phyloP scores from a whole-genome alignment of 1,140 invertebrate species.

The Drosophila albomicans region DNA sequence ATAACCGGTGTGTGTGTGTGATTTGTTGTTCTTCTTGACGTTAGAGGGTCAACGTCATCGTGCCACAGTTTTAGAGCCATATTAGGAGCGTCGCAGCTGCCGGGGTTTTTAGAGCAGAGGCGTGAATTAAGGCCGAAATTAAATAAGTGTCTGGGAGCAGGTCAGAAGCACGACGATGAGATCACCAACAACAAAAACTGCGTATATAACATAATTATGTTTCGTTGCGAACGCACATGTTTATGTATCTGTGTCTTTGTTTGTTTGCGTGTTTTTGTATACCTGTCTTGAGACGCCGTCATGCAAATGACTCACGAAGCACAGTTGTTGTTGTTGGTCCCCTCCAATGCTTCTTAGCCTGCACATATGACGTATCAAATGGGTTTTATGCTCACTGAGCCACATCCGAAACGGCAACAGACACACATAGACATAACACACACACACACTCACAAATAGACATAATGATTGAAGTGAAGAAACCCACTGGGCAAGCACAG shows the following conservation, averaged over 20 bases:
- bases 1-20: conserved; percentile 27
- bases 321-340: conserved; percentile 12
- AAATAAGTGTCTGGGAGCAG: conserved; percentile 35
- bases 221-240: background rate
- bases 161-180: conserved; percentile 35
- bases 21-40: conserved; percentile 14
- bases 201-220: conserved; percentile 39
- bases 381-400: conserved; percentile 71
- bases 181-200: conserved; percentile 47
- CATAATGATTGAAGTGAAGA: conserved; percentile 10
- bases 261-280: conserved; percentile 4
- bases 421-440: conserved; percentile 32
- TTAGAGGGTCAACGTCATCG: conserved; percentile 74
- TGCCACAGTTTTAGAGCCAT: conserved; percentile 56
- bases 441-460: conserved; percentile 6
- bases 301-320: conserved; percentile 48
- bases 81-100: conserved; percentile 65
- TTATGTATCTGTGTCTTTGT: too few species aligned
- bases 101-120: conserved; percentile 57
- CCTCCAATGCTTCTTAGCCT: conserved; percentile 54
- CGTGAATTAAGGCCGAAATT: conserved; percentile 72
- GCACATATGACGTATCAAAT: conserved; percentile 72
- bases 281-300: conserved; percentile 12
- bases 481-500: conserved; percentile 18
- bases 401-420: conserved; percentile 60